Evolutionary conservation across 2,113 vertebrate genomes (phyloP).

Genomic region (Corvus hawaiiensis): DNA sequence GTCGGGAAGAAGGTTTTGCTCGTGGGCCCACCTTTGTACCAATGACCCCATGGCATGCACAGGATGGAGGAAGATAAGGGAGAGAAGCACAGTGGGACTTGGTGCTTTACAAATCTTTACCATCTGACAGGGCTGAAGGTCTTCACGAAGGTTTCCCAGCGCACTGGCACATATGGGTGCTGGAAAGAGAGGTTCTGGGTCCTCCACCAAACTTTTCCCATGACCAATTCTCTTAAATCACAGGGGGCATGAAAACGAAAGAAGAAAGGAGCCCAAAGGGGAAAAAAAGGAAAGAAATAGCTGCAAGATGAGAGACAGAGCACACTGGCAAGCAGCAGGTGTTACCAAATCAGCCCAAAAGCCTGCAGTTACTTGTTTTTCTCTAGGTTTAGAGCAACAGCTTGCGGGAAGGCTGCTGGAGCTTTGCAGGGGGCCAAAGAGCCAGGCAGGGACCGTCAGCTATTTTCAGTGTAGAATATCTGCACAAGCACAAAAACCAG

Average conservation of each 20-base stretch:
- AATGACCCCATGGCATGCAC: rapidly evolving
- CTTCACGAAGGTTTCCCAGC: background rate
- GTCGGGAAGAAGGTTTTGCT: background rate
- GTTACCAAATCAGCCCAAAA: background rate
- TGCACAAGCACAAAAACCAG: background rate
- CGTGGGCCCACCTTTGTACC: rapidly evolving
- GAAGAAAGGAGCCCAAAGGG: background rate
- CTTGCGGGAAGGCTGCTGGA: background rate
- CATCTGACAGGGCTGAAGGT: background rate
- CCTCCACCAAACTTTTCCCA: background rate
- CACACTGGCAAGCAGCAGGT: background rate
- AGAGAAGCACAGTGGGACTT: background rate
- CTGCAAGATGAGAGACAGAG: background rate
- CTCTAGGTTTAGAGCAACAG: background rate
- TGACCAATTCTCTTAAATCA: background rate
- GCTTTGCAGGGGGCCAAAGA: background rate
- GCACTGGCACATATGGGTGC: background rate
- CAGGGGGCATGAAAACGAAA: background rate
- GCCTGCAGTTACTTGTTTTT: background rate
- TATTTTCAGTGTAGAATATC: background rate
- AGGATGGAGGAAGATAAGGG: background rate
- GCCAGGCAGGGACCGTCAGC: background rate
- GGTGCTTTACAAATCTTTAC: background rate
- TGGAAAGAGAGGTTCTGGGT: background rate
- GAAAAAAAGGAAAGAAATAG: background rate